Evolutionary conservation across 2,113 vertebrate genomes (phyloP).

Genomic region (Phasianus colchicus): DNA sequence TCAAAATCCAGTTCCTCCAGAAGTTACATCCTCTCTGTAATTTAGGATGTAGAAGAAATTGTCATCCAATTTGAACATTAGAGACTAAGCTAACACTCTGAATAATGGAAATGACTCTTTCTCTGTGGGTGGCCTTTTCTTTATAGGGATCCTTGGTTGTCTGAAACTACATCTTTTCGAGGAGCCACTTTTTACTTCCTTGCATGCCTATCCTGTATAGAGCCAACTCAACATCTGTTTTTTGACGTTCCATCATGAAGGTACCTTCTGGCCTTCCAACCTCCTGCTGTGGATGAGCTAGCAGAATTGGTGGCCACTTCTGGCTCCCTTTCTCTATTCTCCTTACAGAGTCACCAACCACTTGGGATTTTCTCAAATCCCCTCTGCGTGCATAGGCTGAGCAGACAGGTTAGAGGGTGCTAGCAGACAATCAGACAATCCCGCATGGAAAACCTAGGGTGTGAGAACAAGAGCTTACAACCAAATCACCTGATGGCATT

Average conservation of each 20-base stretch:
- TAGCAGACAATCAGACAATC: neutral
- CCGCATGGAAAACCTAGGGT: neutral
- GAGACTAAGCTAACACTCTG: neutral
- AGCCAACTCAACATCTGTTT: neutral
- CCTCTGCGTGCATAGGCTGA: neutral
- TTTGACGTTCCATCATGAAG: neutral
- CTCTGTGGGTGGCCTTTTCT: constrained; percentile 8
- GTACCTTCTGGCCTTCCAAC: neutral
- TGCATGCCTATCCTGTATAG: neutral
- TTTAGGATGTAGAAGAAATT: constrained; percentile 32
- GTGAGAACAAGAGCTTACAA: neutral
- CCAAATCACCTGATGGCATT: neutral
- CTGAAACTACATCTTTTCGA: neutral
- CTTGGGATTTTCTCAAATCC: neutral
- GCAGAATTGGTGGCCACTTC: neutral
- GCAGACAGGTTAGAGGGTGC: neutral
- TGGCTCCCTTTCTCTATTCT: neutral
- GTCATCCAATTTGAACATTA: neutral
- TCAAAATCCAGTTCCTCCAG: constrained; percentile 31
- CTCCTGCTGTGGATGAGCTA: neutral
- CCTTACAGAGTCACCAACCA: neutral
- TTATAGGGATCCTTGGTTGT: neutral
- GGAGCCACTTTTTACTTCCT: neutral
- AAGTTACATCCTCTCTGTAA: constrained; percentile 33
- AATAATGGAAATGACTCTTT: neutral